phyloP scores from a whole-genome alignment of 2,888 invertebrate genomes.

The Pediacus dermestoides region DNA sequence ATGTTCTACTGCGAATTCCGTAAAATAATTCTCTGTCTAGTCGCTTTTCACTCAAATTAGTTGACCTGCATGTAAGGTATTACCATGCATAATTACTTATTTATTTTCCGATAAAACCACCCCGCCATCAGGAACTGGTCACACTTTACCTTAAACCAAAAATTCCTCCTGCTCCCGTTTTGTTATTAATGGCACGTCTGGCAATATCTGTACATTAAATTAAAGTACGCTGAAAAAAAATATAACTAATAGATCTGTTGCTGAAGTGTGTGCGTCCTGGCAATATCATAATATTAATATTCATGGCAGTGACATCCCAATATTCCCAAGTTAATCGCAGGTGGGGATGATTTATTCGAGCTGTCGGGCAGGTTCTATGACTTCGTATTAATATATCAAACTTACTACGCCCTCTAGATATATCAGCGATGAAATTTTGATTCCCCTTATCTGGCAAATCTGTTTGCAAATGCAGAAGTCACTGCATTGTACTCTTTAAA shows the following conservation, averaged over 20 bases:
- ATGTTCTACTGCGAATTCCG: too few relatives aligned
- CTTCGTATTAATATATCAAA: constrained; percentile 43
- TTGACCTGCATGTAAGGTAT: too few relatives aligned
- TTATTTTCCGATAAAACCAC: too few relatives aligned
- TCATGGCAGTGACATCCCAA: constrained; percentile 45
- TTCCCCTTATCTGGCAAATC: constrained; percentile 11
- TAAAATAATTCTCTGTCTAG: too few relatives aligned
- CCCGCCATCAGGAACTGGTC: too few relatives aligned
- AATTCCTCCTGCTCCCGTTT: too few relatives aligned
- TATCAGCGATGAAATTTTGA: constrained; percentile 19
- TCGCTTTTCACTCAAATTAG: too few relatives aligned
- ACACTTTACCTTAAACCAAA: too few relatives aligned
- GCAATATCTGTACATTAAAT: too few relatives aligned
- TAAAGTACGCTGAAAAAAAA: too few relatives aligned
- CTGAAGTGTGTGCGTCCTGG: constrained; percentile 17
- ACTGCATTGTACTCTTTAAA: constrained; percentile 11
- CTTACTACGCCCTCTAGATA: constrained; percentile 19
- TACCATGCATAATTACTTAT: too few relatives aligned
- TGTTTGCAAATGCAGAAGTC: constrained; percentile 5
- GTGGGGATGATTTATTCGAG: constrained; percentile 44
- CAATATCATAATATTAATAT: constrained; percentile 42
- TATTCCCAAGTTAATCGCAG: constrained; percentile 45
- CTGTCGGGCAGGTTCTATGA: constrained; percentile 39
- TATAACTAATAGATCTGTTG: constrained; percentile 9
- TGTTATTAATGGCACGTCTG: too few relatives aligned